Percentiles rank a stretch among this genome's conserved stretches.
Evolutionary conservation across 2,113 vertebrate genomes (phyloP).

Genomic region (Halcyon malimbica): DNA sequence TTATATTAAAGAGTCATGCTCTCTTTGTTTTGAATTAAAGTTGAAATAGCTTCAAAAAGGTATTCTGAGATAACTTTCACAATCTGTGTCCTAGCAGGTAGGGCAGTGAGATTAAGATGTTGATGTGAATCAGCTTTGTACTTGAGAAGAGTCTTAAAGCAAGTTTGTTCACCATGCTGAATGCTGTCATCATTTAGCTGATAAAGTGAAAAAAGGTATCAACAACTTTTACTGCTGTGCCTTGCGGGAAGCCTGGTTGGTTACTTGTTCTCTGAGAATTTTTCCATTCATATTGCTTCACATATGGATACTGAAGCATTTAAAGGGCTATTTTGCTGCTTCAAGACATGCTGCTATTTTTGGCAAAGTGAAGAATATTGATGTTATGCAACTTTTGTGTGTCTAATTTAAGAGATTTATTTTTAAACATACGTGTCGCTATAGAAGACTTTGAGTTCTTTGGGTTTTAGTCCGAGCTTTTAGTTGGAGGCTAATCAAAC

Average conservation of each 20-base stretch:
- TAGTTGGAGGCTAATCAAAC: background rate
- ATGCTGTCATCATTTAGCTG: background rate
- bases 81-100: background rate
- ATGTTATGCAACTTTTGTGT: background rate
- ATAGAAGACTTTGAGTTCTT: background rate
- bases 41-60: background rate
- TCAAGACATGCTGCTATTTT: background rate
- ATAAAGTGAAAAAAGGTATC: background rate
- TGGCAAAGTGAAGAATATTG: background rate
- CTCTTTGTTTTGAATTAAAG: background rate
- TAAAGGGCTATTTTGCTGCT: background rate
- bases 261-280: background rate
- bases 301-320: background rate
- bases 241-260: background rate
- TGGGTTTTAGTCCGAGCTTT: background rate
- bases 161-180: background rate
- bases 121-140: background rate
- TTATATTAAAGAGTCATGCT: background rate
- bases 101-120: background rate
- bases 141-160: background rate
- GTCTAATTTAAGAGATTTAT: background rate
- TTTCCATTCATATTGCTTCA: background rate
- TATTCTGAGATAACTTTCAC: background rate
- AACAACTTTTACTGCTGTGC: background rate
- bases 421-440: background rate